A percentile compares a stretch with the other conserved stretches of the same genome.
phyloP scores from a whole-genome alignment of 2,888 invertebrate genomes.

The Drosophila mettleri region DNA sequence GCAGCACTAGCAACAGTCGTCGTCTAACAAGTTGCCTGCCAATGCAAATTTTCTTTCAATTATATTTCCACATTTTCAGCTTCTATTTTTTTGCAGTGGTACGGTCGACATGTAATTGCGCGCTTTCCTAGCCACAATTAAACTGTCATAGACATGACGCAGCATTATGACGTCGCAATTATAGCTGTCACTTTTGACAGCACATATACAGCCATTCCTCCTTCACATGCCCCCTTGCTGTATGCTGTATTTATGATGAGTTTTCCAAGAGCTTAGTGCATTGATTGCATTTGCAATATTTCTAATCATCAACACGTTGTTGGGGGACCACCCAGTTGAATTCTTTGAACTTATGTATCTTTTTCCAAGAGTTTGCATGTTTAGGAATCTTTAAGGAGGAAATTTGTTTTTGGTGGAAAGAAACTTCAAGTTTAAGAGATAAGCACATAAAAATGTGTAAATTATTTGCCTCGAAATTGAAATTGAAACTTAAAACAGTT shows the following conservation, averaged over 20 bases:
- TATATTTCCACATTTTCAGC: conserved; percentile 52
- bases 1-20: conserved; percentile 20
- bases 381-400: neutral
- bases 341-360: neutral
- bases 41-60: conserved; percentile 78
- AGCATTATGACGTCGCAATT: conserved; percentile 78
- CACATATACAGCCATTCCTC: conserved; percentile 13
- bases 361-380: conserved; percentile 20
- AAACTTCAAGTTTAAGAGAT: neutral
- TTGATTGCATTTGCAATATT: conserved; percentile 28
- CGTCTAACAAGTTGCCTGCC: conserved; percentile 62
- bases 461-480: neutral
- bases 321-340: conserved; percentile 44
- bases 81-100: conserved; percentile 25
- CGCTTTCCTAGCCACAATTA: conserved; percentile 80
- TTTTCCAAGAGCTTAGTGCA: conserved; percentile 43
- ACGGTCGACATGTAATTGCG: conserved; percentile 70
- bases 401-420: neutral
- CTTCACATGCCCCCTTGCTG: neutral
- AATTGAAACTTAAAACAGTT: conserved; percentile 13
- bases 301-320: conserved; percentile 9
- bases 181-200: conserved; percentile 77
- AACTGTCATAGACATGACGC: conserved; percentile 80
- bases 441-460: neutral
- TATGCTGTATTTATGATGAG: conserved; percentile 44